phyloP scores from a whole-genome alignment of 1,140 invertebrate genomes.

The Sarcophaga bullata region DNA sequence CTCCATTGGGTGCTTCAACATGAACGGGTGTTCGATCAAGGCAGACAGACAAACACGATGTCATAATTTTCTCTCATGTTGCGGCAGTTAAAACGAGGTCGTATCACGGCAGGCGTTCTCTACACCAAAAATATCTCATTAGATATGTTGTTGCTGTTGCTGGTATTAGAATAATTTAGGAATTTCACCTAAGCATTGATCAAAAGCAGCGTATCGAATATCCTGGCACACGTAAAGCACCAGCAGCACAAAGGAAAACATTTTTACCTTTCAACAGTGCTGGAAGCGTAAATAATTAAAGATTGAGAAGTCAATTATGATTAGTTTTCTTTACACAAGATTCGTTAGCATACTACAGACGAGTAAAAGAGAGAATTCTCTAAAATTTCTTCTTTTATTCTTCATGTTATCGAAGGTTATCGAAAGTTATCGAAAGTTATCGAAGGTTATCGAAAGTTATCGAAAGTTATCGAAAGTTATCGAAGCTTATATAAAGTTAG shows the following conservation, averaged over 20 bases:
- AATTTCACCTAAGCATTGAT: constrained; percentile 9
- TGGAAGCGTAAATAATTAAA: constrained; percentile 29
- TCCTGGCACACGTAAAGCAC: constrained; percentile 34
- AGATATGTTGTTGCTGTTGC: neutral
- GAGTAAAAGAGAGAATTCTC: too few relatives aligned
- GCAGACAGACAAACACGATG: too few relatives aligned
- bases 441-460: too few relatives aligned
- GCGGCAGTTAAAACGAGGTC: constrained; percentile 32
- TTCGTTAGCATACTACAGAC: too few relatives aligned
- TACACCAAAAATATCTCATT: constrained; percentile 34
- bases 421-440: too few relatives aligned
- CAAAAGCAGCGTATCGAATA: constrained; percentile 26
- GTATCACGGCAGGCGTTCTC: neutral
- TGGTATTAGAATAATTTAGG: neutral
- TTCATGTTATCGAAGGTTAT: too few relatives aligned
- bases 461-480: too few relatives aligned
- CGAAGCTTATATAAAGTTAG: too few relatives aligned
- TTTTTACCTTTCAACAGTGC: neutral
- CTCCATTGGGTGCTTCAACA: constrained; percentile 23
- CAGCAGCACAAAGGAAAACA: neutral
- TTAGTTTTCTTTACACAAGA: too few relatives aligned
- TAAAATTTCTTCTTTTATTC: too few relatives aligned
- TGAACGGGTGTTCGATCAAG: neutral
- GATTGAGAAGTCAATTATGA: constrained; percentile 31
- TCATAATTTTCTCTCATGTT: neutral